phyloP scores from a whole-genome alignment of 2,797 vertebrate species.

The Perodicticus potto region DNA sequence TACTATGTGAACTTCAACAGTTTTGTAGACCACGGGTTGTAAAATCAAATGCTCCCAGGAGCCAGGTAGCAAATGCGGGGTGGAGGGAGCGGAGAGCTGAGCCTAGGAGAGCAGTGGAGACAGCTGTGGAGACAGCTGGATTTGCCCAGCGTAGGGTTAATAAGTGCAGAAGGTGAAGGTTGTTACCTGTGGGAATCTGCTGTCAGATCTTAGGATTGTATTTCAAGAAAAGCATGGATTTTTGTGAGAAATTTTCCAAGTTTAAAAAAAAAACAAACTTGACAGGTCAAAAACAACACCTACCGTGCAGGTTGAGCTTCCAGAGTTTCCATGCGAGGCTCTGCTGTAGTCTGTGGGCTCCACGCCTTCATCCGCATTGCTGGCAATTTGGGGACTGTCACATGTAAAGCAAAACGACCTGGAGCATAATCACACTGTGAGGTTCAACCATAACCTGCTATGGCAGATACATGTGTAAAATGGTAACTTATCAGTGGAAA shows the following conservation, averaged over 20 bases:
- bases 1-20: background rate
- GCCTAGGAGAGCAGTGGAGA: background rate
- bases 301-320: background rate
- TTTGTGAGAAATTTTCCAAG: constrained; percentile 11
- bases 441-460: fast-evolving
- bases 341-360: background rate
- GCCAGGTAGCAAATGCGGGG: background rate
- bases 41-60: constrained; percentile 17
- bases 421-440: background rate
- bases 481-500: background rate
- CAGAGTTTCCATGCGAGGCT: background rate
- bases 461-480: background rate
- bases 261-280: background rate
- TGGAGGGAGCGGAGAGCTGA: background rate
- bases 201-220: background rate
- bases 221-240: background rate
- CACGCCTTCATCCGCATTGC: background rate
- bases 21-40: constrained; percentile 1
- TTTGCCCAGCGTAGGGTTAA: too few relatives aligned
- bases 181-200: background rate
- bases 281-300: background rate
- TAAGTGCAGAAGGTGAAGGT: background rate
- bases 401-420: background rate
- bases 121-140: background rate
- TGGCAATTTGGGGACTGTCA: background rate